Percentiles rank a stretch among this genome's conserved stretches.
These are phyloP conservation scores for Trichonephila inaurata DNA, from an alignment of 1,140 invertebrate genomes.

Conservation along the genomic window DNA sequence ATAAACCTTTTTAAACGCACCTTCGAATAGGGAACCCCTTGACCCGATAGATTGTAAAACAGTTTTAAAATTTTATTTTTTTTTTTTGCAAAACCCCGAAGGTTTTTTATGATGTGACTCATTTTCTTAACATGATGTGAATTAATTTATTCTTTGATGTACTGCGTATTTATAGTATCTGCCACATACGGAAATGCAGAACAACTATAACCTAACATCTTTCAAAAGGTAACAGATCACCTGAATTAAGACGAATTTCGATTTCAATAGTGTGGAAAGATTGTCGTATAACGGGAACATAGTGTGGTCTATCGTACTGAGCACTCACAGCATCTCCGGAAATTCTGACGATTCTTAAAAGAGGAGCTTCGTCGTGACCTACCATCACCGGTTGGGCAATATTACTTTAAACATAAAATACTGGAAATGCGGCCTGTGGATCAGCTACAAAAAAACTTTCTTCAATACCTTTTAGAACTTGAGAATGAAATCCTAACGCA, in stretches of 20 bases:
- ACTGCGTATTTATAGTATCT: background rate
- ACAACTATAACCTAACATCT: background rate
- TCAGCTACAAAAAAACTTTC: background rate
- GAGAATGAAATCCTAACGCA: background rate
- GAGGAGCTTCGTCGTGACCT: constrained; percentile 4
- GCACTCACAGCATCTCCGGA: background rate
- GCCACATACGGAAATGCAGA: background rate
- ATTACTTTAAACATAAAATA: constrained; percentile 2
- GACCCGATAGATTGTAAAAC: background rate
- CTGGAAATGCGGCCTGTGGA: background rate
- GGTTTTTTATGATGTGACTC: background rate
- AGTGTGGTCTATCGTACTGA: background rate
- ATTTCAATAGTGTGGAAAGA: constrained; percentile 31
- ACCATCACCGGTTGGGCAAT: constrained; percentile 6
- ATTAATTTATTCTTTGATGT: background rate
- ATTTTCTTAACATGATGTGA: too few relatives aligned
- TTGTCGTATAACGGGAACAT: background rate
- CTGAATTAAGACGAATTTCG: background rate
- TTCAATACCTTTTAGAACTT: background rate
- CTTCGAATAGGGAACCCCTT: background rate
- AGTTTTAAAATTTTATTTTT: background rate
- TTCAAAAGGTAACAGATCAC: constrained; percentile 8
- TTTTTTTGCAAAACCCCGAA: background rate
- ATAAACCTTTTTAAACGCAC: background rate
- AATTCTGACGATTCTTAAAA: background rate